A percentile compares a stretch with the other conserved stretches of the same genome.
Conservation (phyloP, 2,888 invertebrate species). For the Girardia tigrina region DNA sequence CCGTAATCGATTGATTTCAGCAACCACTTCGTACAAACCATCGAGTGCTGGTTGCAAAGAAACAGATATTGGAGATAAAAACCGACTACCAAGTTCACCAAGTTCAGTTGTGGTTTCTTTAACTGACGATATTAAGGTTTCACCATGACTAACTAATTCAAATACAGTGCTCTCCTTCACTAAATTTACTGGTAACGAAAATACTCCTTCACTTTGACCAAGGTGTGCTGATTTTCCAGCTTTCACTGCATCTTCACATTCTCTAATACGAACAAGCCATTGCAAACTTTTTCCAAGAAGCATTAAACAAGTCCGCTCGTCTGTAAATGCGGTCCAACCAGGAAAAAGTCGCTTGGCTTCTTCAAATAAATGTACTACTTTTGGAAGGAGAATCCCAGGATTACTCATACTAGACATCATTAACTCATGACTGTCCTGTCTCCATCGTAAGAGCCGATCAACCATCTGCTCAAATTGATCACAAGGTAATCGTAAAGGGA, state of each 20-base stretch:
- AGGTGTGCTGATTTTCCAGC: conserved; percentile 15
- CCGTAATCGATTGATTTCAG: conserved; percentile 1
- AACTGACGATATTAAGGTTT: background rate
- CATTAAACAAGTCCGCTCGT: background rate
- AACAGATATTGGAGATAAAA: background rate
- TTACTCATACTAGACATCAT: background rate
- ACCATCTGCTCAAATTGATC: conserved; percentile 13
- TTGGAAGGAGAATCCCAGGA: background rate
- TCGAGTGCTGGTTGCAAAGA: background rate
- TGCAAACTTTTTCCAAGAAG: background rate
- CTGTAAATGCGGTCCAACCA: background rate
- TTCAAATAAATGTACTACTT: conserved; percentile 9
- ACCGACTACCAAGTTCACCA: background rate
- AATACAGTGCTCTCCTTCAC: conserved; percentile 8
- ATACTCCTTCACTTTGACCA: conserved; percentile 6
- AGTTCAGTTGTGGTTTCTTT: background rate
- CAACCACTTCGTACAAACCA: background rate
- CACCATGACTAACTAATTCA: background rate
- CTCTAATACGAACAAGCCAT: background rate
- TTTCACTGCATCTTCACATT: conserved; percentile 6
- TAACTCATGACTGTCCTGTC: background rate
- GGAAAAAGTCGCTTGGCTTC: conserved; percentile 7
- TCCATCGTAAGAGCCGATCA: background rate
- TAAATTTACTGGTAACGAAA: conserved; percentile 15
- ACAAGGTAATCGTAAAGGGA: background rate